phyloP scores from a whole-genome alignment of 1,140 invertebrate genomes.

The Pogonomyrmex californicus region DNA sequence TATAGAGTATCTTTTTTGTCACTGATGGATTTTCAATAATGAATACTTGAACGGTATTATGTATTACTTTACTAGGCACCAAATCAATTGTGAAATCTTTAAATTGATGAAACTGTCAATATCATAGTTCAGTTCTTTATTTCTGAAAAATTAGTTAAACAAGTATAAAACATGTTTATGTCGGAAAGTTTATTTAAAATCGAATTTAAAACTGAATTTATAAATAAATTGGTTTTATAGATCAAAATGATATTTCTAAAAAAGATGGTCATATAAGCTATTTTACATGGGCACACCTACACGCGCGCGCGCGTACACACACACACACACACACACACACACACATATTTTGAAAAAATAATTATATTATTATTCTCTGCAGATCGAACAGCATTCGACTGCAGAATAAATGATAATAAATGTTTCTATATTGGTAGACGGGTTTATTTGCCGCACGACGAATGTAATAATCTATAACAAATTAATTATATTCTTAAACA shows the following conservation, averaged over 20 bases:
- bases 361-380: slow-evolving; percentile 55
- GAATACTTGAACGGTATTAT: not conserved
- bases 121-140: not conserved
- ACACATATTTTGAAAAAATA: slow-evolving; percentile 37
- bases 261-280: not conserved
- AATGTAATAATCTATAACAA: slow-evolving; percentile 64
- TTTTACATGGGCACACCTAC: too few species aligned
- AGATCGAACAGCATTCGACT: slow-evolving; percentile 29
- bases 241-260: not conserved
- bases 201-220: not conserved
- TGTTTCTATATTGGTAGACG: slow-evolving; percentile 49
- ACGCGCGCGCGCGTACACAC: too few species aligned
- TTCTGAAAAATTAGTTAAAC: not conserved
- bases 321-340: too few species aligned
- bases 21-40: slow-evolving; percentile 2
- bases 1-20: not conserved
- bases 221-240: not conserved
- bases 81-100: not conserved
- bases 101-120: not conserved
- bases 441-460: slow-evolving; percentile 61
- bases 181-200: not conserved
- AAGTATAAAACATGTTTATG: not conserved
- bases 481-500: slow-evolving; percentile 68
- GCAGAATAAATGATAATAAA: slow-evolving; percentile 64
- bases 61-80: not conserved